A percentile compares a stretch with the other conserved stretches of the same genome.
phyloP scores from a whole-genome alignment of 2,888 invertebrate species.

The Calliphora vomitoria region DNA sequence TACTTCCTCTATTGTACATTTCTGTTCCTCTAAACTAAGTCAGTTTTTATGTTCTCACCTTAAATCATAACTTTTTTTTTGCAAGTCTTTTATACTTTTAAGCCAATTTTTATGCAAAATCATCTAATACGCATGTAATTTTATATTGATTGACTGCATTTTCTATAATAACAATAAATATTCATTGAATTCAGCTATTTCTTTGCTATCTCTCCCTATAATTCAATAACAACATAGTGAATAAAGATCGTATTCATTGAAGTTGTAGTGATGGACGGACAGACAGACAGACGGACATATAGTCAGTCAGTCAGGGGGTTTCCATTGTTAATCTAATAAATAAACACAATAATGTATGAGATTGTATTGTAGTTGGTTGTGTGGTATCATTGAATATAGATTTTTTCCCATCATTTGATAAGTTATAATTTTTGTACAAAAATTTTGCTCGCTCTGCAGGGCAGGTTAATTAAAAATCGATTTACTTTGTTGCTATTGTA shows the following conservation, averaged over 20 bases:
- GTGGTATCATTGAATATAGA: conserved; percentile 44
- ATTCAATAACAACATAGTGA: conserved; percentile 12
- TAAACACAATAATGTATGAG: conserved; percentile 3
- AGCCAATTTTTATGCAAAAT: conserved; percentile 76
- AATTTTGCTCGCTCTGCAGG: conserved; percentile 38
- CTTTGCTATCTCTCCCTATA: background rate
- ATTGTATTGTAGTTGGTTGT: background rate
- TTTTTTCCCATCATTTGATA: conserved; percentile 68
- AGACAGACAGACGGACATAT: background rate
- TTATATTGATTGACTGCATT: conserved; percentile 82
- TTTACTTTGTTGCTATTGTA: conserved; percentile 57
- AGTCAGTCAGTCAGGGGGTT: conserved; percentile 5
- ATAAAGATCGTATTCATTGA: conserved; percentile 58
- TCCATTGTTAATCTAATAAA: conserved; percentile 37
- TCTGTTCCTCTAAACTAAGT: background rate
- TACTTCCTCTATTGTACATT: too few relatives aligned
- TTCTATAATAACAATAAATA: conserved; percentile 72
- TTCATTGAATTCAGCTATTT: conserved; percentile 2
- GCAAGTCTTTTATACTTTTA: background rate
- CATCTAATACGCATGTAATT: conserved; percentile 83
- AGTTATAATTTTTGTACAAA: conserved; percentile 56
- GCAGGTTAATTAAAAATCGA: conserved; percentile 69
- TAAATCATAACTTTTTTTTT: conserved; percentile 1
- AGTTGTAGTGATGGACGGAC: conserved; percentile 3
- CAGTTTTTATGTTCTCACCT: conserved; percentile 8